Conservation (phyloP, 2,888 invertebrate genomes). For the Polymixis flavicincta region DNA sequence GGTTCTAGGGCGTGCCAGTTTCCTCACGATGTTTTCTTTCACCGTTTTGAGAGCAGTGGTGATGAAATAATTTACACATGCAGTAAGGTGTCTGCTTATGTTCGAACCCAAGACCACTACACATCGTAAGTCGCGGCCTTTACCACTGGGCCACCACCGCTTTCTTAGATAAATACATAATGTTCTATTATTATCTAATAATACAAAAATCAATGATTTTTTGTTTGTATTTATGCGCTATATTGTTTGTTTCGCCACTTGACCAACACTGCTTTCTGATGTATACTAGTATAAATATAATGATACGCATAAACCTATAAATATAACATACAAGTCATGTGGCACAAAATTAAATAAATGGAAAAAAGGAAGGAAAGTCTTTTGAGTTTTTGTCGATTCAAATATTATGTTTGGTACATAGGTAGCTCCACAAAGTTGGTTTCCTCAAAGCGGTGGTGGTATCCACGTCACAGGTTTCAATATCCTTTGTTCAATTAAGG, state of each 20-base stretch:
- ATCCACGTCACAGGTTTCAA: conserved; percentile 25
- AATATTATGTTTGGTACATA: not conserved
- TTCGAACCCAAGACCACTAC: too few relatives aligned
- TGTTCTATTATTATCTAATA: not conserved
- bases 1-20: not conserved
- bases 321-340: too few relatives aligned
- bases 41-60: too few relatives aligned
- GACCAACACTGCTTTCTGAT: too few relatives aligned
- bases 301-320: too few relatives aligned
- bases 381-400: too few relatives aligned
- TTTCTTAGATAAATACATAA: not conserved
- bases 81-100: too few relatives aligned
- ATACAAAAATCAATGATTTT: not conserved
- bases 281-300: too few relatives aligned
- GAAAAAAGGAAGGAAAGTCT: not conserved
- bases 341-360: too few relatives aligned
- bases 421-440: not conserved
- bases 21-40: too few relatives aligned
- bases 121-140: not conserved
- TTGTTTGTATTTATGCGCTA: not conserved
- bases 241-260: too few relatives aligned
- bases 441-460: conserved; percentile 1
- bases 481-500: conserved; percentile 46
- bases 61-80: too few relatives aligned
- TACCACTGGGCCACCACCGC: not conserved